phyloP scores from a whole-genome alignment of 2,888 invertebrate genomes.

The Drosophila fulvimacula region DNA sequence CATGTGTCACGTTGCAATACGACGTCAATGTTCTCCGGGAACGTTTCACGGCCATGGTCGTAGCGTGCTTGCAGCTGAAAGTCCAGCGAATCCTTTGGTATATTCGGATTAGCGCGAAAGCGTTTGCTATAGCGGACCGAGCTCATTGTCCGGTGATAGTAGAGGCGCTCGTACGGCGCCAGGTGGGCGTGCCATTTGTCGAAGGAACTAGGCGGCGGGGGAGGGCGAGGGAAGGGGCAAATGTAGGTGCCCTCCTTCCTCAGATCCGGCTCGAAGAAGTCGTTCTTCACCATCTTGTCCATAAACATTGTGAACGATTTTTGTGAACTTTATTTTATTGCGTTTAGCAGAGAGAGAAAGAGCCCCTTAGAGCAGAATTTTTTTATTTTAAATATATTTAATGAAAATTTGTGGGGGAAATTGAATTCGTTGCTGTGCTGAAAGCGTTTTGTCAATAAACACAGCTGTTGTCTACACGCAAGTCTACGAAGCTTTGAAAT shows the following conservation, averaged over 20 bases:
- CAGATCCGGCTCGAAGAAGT: constrained; percentile 84
- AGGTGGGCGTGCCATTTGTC: constrained; percentile 83
- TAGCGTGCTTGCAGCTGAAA: constrained; percentile 89
- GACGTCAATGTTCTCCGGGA: constrained; percentile 88
- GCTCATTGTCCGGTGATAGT: constrained; percentile 86
- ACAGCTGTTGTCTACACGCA: constrained; percentile 3
- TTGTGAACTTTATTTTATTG: background rate
- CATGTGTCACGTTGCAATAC: constrained; percentile 89
- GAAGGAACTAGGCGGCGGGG: constrained; percentile 52
- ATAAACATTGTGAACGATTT: constrained; percentile 50
- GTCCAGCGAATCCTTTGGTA: constrained; percentile 89
- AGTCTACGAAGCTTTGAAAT: background rate
- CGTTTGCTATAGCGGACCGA: constrained; percentile 85
- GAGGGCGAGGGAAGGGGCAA: constrained; percentile 82
- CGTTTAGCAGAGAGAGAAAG: background rate
- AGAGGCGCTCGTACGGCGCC: constrained; percentile 85
- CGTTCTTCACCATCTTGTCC: constrained; percentile 68
- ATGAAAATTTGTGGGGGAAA: background rate
- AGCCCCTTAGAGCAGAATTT: constrained; percentile 4
- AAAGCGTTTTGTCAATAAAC: constrained; percentile 54
- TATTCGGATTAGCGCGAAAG: constrained; percentile 78
- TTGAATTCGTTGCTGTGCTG: constrained; percentile 23
- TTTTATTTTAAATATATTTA: constrained; percentile 4
- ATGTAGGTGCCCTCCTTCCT: constrained; percentile 85
- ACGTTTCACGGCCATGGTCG: constrained; percentile 88